phyloP scores from a whole-genome alignment of 2,888 invertebrate genomes.

The Ophraella communa region DNA sequence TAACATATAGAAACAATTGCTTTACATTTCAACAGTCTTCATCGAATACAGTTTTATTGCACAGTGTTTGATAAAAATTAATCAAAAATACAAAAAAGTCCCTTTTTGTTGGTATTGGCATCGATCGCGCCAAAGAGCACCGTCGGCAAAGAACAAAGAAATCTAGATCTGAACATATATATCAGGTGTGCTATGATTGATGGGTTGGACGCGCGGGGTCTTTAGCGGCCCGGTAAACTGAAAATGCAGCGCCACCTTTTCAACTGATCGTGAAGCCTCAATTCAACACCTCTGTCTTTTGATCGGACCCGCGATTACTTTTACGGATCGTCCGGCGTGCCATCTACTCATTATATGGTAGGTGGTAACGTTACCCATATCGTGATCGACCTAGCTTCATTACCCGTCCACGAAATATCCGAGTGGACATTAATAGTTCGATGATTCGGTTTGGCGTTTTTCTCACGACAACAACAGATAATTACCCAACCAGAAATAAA shows the following conservation, averaged over 20 bases:
- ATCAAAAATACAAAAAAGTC: neutral
- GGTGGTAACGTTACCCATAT: conserved; percentile 47
- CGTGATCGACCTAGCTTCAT: conserved; percentile 37
- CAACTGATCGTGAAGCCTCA: conserved; percentile 55
- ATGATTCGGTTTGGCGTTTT: conserved; percentile 11
- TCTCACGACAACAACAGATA: conserved; percentile 2
- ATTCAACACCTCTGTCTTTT: conserved; percentile 58
- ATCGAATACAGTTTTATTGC: too few species aligned
- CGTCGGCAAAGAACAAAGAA: conserved; percentile 49
- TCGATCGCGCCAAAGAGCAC: too few species aligned
- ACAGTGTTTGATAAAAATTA: neutral
- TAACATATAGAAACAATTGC: too few species aligned
- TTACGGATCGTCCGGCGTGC: conserved; percentile 10
- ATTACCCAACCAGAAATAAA: neutral
- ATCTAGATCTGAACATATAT: conserved; percentile 55
- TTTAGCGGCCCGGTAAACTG: conserved; percentile 16
- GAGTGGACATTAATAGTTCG: conserved; percentile 17
- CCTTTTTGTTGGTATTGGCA: too few species aligned
- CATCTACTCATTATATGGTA: conserved; percentile 55
- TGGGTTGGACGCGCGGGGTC: conserved; percentile 49
- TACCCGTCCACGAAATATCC: conserved; percentile 26
- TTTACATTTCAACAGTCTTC: too few species aligned
- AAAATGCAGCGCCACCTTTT: conserved; percentile 44
- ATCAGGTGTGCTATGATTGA: conserved; percentile 58
- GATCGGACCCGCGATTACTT: conserved; percentile 49